Conservation (phyloP, 2,113 vertebrate species). For the Scortum barcoo region DNA sequence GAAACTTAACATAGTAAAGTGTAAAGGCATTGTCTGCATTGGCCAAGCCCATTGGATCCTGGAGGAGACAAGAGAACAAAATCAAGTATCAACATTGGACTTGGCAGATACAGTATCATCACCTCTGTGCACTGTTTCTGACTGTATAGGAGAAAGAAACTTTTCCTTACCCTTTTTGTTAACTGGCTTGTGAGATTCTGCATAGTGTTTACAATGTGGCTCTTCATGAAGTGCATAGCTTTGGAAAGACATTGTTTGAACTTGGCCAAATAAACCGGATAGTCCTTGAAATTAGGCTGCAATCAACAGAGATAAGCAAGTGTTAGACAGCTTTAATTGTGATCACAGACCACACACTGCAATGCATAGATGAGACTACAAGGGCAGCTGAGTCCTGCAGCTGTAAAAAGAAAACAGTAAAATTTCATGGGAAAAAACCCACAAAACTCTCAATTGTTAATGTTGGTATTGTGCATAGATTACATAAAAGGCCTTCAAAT, state of each 20-base stretch:
- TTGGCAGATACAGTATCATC: neutral
- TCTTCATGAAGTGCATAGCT: conserved; percentile 97
- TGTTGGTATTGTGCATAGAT: neutral
- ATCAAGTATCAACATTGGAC: neutral
- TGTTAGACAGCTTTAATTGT: conserved; percentile 8
- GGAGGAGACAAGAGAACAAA: neutral
- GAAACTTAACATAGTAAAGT: conserved; percentile 96
- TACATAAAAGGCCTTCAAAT: neutral
- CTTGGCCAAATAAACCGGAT: conserved; percentile 93
- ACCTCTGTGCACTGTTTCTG: no score
- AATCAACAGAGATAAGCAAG: conserved; percentile 56
- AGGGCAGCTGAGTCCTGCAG: neutral
- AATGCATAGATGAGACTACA: neutral
- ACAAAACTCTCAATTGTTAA: no score
- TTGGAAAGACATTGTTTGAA: conserved; percentile 98
- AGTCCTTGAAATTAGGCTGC: conserved; percentile 98
- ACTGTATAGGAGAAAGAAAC: neutral
- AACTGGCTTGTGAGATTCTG: conserved; percentile 95
- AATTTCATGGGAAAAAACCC: neutral
- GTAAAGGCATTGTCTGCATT: conserved; percentile 97
- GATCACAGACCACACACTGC: neutral
- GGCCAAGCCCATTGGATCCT: conserved; percentile 92
- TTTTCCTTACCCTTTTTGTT: conserved; percentile 91
- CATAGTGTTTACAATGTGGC: conserved; percentile 92
- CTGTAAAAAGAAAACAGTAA: neutral